Evolutionary conservation across 2,113 vertebrate species (phyloP), one percentile per base, ranked within the genome.

Genomic region (Spheniscus mendiculus): DNA sequence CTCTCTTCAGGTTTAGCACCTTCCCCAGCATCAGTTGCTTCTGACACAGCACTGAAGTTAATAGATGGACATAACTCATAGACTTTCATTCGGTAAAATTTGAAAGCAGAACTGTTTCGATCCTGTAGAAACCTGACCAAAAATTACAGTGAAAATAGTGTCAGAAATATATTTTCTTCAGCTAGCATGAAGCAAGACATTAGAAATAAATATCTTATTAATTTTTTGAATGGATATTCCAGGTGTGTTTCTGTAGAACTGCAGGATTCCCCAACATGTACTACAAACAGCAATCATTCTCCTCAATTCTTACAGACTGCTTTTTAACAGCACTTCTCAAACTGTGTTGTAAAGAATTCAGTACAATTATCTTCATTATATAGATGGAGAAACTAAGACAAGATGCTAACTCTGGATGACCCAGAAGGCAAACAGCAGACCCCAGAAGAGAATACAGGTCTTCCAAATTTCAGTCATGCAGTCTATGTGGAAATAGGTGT

Each of bases 81-180:
- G 20, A 99, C 98, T 52, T 98, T 99, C 95, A 97, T 95, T 6
- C 98, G 92, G 49, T 98, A 98, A 67, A 98, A 98, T 7, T 96
- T 97, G 97, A 98, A 98, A 30, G 98, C 98, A 3, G 98, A 92
- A 71, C 98, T 98, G 53, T 83, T 97, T 36, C 90, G 98, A 55
- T 98, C 98, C 62, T 98, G 98, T 2, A 98, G 97, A 74, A 99
- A 99, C 98, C 98, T 98, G 87, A 29, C 61, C 38, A 30, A 59
- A 84, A 74, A 77, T 10, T 6, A 59, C 71, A 92, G 4, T 2
- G 23, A 83, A 91, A 91, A 42, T 11, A 25, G 1, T 4, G 62
- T 22, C 23, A 83, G 25, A 6, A 23, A 22, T 12, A 25, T 1
- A 23, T 78, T 62, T 47, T 15, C 45, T 36, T 69, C 5, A 69